Percentiles rank a stretch among this genome's conserved stretches.
Conservation (phyloP, 2,797 vertebrate genomes). For the Lithobates pipiens region DNA sequence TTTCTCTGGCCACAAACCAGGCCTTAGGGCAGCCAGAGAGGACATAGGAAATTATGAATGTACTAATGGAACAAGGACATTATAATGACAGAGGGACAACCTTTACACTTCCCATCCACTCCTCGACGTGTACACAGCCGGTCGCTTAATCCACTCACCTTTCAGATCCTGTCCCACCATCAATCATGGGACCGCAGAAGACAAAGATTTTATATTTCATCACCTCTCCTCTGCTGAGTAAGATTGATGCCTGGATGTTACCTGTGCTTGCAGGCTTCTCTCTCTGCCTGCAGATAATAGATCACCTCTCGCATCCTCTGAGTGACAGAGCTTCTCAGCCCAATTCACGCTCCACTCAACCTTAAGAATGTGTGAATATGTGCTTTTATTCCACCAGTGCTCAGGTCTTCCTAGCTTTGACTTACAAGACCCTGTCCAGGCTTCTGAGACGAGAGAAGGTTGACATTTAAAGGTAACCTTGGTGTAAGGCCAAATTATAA, state of each 20-base stretch:
- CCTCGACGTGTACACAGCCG: not conserved
- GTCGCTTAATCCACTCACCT: not conserved
- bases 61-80: not conserved
- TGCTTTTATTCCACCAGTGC: slow-evolving; percentile 35
- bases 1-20: not conserved
- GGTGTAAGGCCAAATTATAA: not conserved
- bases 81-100: slow-evolving; percentile 17
- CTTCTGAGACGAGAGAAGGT: not conserved
- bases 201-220: slow-evolving; percentile 46
- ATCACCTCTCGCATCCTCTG: slow-evolving; percentile 55
- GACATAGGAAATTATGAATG: not conserved
- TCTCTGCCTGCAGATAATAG: slow-evolving; percentile 34
- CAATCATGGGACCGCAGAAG: slow-evolving; percentile 25
- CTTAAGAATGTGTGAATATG: slow-evolving; percentile 58
- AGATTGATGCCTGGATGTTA: slow-evolving; percentile 51
- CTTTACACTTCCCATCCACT: not conserved
- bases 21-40: not conserved
- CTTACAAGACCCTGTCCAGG: slow-evolving; percentile 1
- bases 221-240: slow-evolving; percentile 46
- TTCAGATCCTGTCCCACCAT: slow-evolving; percentile 4
- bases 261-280: slow-evolving; percentile 18
- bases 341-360: slow-evolving; percentile 57
- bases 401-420: slow-evolving; percentile 31
- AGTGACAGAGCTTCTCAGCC: slow-evolving; percentile 57
- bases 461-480: not conserved